Evolutionary conservation across 2,113 vertebrate species (phyloP).

Genomic region (Takifugu bimaculatus): DNA sequence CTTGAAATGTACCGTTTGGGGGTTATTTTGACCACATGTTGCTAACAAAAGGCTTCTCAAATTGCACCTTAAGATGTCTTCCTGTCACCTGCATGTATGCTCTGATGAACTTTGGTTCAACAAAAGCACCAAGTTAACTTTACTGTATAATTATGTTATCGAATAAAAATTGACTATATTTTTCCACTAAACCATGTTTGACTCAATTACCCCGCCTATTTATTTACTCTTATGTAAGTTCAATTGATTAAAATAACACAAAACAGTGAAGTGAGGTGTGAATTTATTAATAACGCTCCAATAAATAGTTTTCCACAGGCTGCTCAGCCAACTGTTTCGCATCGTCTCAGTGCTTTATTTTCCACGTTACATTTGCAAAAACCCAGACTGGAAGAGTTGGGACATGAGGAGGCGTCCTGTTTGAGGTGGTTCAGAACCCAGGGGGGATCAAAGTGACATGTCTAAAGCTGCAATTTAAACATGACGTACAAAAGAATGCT

Average conservation of each 20-base stretch:
- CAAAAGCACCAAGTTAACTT: too few species aligned
- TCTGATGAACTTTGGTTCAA: too few species aligned
- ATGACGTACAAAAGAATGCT: too few species aligned
- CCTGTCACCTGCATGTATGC: too few species aligned
- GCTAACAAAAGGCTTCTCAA: too few species aligned
- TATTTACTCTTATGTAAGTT: background rate
- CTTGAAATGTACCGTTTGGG: background rate
- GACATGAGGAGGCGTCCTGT: too few species aligned
- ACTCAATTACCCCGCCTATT: background rate
- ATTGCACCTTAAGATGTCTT: too few species aligned
- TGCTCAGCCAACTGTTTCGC: constrained; percentile 33
- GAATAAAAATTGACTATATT: background rate
- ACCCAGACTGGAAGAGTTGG: too few species aligned
- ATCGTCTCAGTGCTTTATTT: constrained; percentile 64
- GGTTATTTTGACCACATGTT: too few species aligned
- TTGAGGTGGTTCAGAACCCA: constrained; percentile 2
- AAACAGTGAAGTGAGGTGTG: constrained; percentile 48
- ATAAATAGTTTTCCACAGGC: constrained; percentile 73
- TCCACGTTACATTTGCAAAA: constrained; percentile 7
- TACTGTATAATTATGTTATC: background rate
- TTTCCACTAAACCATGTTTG: background rate
- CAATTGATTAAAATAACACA: background rate
- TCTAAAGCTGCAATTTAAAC: background rate
- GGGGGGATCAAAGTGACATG: constrained; percentile 11
- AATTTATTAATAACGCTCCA: constrained; percentile 70